Conservation (phyloP, 2,888 invertebrate genomes). For the Nemotelus pantherinus region DNA sequence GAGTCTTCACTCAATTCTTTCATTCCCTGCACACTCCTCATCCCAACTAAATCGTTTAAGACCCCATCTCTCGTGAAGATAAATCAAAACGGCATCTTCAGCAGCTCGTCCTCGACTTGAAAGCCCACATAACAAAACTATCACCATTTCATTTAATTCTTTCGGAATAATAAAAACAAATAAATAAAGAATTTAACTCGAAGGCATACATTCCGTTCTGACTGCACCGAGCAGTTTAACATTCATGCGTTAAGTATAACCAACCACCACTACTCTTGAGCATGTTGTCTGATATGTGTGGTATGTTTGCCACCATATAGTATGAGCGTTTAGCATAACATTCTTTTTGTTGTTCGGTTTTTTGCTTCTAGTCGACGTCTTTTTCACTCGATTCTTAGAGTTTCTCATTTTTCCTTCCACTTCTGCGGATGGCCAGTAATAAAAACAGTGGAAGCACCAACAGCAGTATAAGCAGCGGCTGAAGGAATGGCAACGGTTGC, state of each 20-base stretch:
- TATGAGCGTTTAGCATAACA: conserved; percentile 20
- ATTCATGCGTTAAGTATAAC: neutral
- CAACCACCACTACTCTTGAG: neutral
- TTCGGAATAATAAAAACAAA: neutral
- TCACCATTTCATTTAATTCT: conserved; percentile 29
- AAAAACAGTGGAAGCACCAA: neutral
- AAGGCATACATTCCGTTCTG: too few species aligned
- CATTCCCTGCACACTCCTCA: neutral
- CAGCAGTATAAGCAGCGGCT: neutral
- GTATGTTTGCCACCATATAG: conserved; percentile 33
- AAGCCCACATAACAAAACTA: conserved; percentile 22
- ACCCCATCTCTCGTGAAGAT: neutral
- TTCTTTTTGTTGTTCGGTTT: conserved; percentile 12
- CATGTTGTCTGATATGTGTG: conserved; percentile 26
- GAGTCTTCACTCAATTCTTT: neutral
- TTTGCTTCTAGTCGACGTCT: too few species aligned
- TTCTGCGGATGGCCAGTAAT: neutral
- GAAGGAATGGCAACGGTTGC: neutral
- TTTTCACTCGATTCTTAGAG: too few species aligned
- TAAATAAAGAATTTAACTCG: neutral
- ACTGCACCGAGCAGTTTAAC: too few species aligned
- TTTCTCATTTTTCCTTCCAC: neutral
- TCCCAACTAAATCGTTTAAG: neutral
- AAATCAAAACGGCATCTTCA: neutral
- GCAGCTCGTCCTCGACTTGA: neutral